These are phyloP conservation scores for Chelidonichthys spinosus DNA, from an alignment of 2,797 vertebrate species.

Conservation along the genomic window DNA sequence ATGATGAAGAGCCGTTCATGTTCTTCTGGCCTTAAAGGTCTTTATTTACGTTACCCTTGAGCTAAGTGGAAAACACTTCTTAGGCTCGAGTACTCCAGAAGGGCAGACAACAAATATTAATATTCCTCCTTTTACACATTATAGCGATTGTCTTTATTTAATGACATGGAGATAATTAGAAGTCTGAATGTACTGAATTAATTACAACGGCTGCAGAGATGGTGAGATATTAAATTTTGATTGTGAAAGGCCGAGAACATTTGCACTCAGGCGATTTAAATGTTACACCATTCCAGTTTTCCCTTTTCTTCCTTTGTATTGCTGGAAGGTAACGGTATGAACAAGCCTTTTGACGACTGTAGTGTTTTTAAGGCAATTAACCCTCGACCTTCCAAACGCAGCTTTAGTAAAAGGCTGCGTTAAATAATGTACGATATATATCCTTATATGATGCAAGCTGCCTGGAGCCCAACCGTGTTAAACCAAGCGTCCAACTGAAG, in stretches of 20 bases:
- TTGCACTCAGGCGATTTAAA: conserved; percentile 11
- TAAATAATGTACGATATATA: background rate
- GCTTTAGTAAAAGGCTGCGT: background rate
- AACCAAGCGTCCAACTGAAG: background rate
- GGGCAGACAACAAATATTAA: conserved; percentile 23
- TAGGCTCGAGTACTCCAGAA: conserved; percentile 2
- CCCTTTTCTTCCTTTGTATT: background rate
- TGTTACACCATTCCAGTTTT: conserved; percentile 11
- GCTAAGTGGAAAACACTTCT: conserved; percentile 20
- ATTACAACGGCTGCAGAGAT: conserved; percentile 22
- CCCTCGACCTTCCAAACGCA: background rate
- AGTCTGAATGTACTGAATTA: conserved; percentile 6
- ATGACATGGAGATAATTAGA: background rate
- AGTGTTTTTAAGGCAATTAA: conserved; percentile 26
- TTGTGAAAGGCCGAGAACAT: conserved; percentile 17
- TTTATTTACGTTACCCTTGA: conserved; percentile 18
- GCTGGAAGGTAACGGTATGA: conserved; percentile 12
- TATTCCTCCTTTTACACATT: background rate
- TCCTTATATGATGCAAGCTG: background rate
- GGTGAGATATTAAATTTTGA: conserved; percentile 15
- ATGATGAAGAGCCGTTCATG: conserved; percentile 10
- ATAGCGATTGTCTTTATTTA: conserved; percentile 13
- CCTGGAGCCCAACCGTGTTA: background rate
- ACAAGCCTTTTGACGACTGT: conserved; percentile 9
- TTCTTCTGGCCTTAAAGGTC: conserved; percentile 5